Base-by-base conservation (phyloP, 2,888 invertebrate species). In the Ectemnius continuus region DNA sequence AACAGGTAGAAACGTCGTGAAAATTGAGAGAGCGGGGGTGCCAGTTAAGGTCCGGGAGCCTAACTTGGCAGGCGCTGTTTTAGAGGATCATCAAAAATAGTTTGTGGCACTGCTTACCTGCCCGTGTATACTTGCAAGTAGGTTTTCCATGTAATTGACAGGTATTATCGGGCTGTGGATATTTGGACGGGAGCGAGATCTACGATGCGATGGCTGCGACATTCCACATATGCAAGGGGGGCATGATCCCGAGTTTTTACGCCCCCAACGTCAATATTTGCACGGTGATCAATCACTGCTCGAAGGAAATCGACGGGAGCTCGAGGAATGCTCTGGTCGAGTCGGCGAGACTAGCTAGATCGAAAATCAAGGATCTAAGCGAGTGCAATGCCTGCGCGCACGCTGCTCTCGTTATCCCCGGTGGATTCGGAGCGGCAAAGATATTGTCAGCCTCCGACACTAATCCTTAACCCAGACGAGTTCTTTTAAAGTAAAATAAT, bases 351-450 rank as follows among this genome's bases (percentile, higher is more conserved):
- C 91, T 93, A 70, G 92, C 93, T 5, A 88, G 93, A 67, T 91
- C 92, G 0, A 78, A 88, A 78, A 81, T 92, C 85, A 73, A 86
- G 75, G 83, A 90, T 80, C 81, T 93, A 13, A 85, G 88, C 62
- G 87, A 91, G n/a, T 90, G 93, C 26, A 85, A 88, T 23, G 84
- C 90, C 2, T 82, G 83, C 20, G 83, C 80, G n/a, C 91, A 91
- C 76, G 91, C 91, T 85, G 93, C 92, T 13, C 89, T 93, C 8
- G 85, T 93, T n/a, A 91, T 93, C 76, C 93, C 93, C 23, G 93
- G 93, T 62, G 93, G 93, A 46, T 93, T 93, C 88, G 93, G 93
- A 3, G 92, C 91, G 36, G 93, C 92, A 4, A 92, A 93, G 80
- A 93, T 93, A 79, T 83, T 93, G 93, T 93, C 81, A 88, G 92